Base-by-base conservation (phyloP, 2,113 vertebrate species). In the Caretta caretta region DNA sequence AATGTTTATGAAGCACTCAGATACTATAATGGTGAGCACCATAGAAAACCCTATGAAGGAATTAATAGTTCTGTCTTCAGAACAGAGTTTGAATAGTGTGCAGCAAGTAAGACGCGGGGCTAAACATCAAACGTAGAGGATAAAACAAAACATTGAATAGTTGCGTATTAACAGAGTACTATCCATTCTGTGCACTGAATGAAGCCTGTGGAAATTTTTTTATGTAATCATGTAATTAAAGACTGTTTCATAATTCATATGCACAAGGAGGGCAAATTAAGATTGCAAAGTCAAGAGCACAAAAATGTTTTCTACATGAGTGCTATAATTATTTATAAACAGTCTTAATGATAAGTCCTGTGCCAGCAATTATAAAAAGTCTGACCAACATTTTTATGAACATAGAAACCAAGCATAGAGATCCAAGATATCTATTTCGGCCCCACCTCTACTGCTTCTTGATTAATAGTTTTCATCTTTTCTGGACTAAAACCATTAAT, bases 381-480 rank as follows among this genome's bases (percentile, higher is more conserved):
- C 29, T 35, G 29, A 62, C 6, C 59, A 62, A 35, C 59, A 62
- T 35, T 62, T 62, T 62, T 62, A 8, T 62, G 35, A 62, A 62
- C 59, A 54, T 54, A 0, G 16, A 17, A 88, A 4, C 2, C 88
- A 5, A 80, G 38, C n/a, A 31, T 20, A 59, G 19, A 0, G 8
- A 49, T 50, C 79, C 11, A 7, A 4, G 50, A 38, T 59, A 75
- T 35, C 16, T 1, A 53, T 89, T 54, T 79, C 22, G 2, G 19
- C 31, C 16, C 94, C 65, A 25, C 25, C 22, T 82, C 53, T 75
- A 87, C 54, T 62, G 51, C 6, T 90, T 93, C 8, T 65, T 6
- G 79, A 49, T 90, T 92, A 86, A 84, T 5, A 83, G 46, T 65
- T 91, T 94, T 57, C 49, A 65, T 90, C 90, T 95, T 56, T 87